Evolutionary conservation across 2,797 vertebrate species (phyloP), one percentile per base, ranked within the genome.

Genomic region (Fistularia tabacaria): DNA sequence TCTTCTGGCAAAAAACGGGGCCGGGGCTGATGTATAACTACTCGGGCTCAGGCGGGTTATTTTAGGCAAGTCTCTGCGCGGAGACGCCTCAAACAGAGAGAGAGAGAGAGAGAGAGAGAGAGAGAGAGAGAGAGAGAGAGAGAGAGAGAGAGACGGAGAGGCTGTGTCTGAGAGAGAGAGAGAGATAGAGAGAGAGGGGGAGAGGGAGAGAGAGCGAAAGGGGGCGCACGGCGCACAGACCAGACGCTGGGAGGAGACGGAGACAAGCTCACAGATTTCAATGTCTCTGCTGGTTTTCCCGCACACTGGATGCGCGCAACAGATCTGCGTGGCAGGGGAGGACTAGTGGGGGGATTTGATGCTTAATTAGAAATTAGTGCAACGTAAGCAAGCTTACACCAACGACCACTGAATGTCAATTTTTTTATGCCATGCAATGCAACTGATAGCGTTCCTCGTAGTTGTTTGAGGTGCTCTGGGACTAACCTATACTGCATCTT

Each of bases 1-100:
- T 94, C 93, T 92, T 92, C 87, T 91, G 85, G 86, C 25, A 25
- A 87, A 90, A 66, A 90, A 54, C 72, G 89, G 75, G 90, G 90
- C 87, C 86, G 88, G 70, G 41, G 88, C 84, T 83, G 49, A 69
- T 82, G 71, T 66, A 73, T 61, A 57, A 71, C 71, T 64, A 79
- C 25, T 25, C 25, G 5, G 25, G 67, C 82, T 68, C 87, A 90
- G 89, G 91, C 73, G 89, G 76, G 90, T 88, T 80, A 77, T 87
- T 86, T 61, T 70, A 86, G 86, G 81, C 59, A 57, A 88, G 73
- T 82, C 58, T 88, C 87, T 85, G 88, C 76, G 90, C 86, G 69
- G 51, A 85, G 76, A 81, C 67, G 39, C 66, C 84, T 78, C 83
- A 86, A 67, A 89, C 76, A 66, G 66, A 80, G 82, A 76, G 83